phyloP scores from a whole-genome alignment of 2,888 invertebrate species.

The Mesoligia furuncula region DNA sequence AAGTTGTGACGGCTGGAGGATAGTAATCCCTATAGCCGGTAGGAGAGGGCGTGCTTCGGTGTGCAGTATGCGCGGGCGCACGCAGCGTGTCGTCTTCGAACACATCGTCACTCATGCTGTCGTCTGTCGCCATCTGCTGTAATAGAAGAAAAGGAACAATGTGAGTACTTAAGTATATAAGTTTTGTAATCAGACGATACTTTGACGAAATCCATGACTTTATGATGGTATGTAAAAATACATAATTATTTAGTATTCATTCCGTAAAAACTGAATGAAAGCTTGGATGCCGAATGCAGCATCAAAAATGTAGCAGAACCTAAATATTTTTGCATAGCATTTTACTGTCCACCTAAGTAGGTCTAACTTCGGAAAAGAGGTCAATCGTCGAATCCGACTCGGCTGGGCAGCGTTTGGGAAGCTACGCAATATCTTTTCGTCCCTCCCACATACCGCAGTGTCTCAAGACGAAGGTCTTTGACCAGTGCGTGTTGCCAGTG shows the following conservation, averaged over 20 bases:
- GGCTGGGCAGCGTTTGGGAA: no score
- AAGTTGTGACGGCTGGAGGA: constrained; percentile 93
- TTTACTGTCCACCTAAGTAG: no score
- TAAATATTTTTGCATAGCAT: neutral
- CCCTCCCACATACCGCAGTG: no score
- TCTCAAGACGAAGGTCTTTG: no score
- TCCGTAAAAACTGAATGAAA: neutral
- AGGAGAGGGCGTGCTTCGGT: constrained; percentile 92
- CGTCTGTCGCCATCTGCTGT: constrained; percentile 92
- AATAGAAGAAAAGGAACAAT: constrained; percentile 27
- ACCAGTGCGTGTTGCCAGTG: no score
- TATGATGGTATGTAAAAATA: neutral
- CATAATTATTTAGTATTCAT: neutral
- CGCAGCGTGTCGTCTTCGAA: constrained; percentile 92
- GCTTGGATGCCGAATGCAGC: neutral
- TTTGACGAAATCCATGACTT: neutral
- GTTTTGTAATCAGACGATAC: neutral
- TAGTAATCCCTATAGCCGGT: constrained; percentile 95
- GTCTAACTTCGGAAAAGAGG: no score
- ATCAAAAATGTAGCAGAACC: neutral
- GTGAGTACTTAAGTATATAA: neutral
- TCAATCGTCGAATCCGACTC: no score
- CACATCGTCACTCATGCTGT: constrained; percentile 96
- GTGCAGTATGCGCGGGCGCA: constrained; percentile 80
- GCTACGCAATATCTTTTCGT: no score